Conservation (phyloP, 2,113 vertebrate genomes). For the Tetraodon nigroviridis region DNA sequence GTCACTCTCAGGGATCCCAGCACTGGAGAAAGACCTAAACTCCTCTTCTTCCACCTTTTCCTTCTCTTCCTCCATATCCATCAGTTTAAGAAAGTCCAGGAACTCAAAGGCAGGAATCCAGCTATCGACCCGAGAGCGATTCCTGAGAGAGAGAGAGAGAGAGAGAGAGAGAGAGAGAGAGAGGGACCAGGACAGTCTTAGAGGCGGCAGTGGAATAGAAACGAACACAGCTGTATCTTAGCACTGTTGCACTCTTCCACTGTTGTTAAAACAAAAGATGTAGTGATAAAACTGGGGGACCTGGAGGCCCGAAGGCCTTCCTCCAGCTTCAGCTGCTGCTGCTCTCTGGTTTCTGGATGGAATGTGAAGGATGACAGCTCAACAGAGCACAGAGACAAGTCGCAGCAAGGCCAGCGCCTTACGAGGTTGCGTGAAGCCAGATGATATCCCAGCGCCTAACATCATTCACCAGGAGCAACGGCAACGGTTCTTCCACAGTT, state of each 20-base stretch:
- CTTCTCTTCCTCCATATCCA: slow-evolving; percentile 68
- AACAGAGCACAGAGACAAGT: background rate
- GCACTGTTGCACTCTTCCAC: too few relatives aligned
- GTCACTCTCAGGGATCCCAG: background rate
- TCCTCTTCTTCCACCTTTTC: background rate
- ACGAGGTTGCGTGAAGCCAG: background rate
- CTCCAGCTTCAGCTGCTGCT: background rate
- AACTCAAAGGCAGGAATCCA: slow-evolving; percentile 83
- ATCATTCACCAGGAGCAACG: background rate
- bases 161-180: too few relatives aligned
- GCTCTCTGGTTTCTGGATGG: slow-evolving; percentile 1
- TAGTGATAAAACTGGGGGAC: background rate
- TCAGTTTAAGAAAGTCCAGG: slow-evolving; percentile 84
- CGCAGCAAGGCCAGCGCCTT: background rate
- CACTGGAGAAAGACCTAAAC: slow-evolving; percentile 1
- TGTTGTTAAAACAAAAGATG: too few relatives aligned
- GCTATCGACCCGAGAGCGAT: slow-evolving; percentile 69
- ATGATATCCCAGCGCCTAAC: background rate
- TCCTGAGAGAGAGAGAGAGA: too few relatives aligned
- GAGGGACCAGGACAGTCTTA: background rate
- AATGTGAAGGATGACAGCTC: slow-evolving; percentile 7
- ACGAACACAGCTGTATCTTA: too few relatives aligned
- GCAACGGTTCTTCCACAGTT: background rate
- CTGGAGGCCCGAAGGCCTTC: background rate
- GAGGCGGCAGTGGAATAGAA: too few relatives aligned